phyloP scores from a whole-genome alignment of 2,797 vertebrate species.

The Melanotaenia trifasciata region DNA sequence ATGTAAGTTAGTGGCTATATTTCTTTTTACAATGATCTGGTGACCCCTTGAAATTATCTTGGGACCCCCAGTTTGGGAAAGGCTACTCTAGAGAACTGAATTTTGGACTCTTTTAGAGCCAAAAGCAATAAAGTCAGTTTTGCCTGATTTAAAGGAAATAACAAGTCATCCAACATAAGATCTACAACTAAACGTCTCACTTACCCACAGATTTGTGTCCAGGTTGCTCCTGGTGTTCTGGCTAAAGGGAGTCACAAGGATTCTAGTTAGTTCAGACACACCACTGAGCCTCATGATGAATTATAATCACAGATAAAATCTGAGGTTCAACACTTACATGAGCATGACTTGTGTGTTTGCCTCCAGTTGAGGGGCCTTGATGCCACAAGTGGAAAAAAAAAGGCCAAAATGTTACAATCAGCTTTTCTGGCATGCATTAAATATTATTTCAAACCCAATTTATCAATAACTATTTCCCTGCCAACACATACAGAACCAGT shows the following conservation, averaged over 20 bases:
- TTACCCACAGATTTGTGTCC: conserved; percentile 52
- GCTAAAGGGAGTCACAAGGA: conserved; percentile 47
- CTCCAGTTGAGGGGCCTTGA: conserved; percentile 38
- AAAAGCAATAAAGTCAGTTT: too few relatives aligned
- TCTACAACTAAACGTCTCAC: conserved; percentile 30
- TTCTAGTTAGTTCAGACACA: conserved; percentile 25
- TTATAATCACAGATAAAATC: conserved; percentile 21
- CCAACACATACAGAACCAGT: neutral
- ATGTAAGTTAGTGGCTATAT: too few relatives aligned
- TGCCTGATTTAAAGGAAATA: too few relatives aligned
- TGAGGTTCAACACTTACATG: conserved; percentile 49
- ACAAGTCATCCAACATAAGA: neutral
- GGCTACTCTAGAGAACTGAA: too few relatives aligned
- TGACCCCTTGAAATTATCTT: too few relatives aligned
- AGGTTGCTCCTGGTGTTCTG: conserved; percentile 23
- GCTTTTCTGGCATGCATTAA: too few relatives aligned
- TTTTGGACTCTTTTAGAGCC: too few relatives aligned
- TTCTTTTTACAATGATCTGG: too few relatives aligned
- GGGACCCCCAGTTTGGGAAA: too few relatives aligned
- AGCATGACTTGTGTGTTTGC: conserved; percentile 15
- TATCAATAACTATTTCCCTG: neutral
- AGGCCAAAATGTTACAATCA: neutral
- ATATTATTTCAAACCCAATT: neutral
- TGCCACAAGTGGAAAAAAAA: neutral
- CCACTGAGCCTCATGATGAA: conserved; percentile 10